These are phyloP conservation scores for Dicaeum eximium DNA, from an alignment of 2,113 vertebrate species.

Conservation along the genomic window DNA sequence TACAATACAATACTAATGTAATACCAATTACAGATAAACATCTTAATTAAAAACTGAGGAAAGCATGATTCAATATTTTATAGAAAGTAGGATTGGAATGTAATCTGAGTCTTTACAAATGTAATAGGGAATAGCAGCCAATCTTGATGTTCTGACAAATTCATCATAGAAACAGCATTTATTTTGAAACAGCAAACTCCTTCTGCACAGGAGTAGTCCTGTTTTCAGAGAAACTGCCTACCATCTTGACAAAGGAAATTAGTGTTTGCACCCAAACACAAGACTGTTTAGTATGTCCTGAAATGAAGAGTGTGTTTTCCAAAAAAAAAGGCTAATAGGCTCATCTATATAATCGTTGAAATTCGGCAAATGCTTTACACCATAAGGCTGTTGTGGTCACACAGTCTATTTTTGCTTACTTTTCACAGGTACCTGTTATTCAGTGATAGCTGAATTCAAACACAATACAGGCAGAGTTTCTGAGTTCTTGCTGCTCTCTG, in stretches of 20 bases:
- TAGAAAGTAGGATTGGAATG: constrained; percentile 26
- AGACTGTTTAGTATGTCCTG: not conserved
- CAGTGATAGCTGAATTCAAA: not conserved
- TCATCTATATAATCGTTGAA: not conserved
- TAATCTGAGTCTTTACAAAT: constrained; percentile 16
- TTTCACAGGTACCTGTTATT: not conserved
- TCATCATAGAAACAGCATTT: not conserved
- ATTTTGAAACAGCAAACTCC: not conserved
- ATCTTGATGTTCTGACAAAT: constrained; percentile 4
- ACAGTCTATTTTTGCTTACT: not conserved
- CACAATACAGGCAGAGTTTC: not conserved
- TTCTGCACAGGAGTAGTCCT: not conserved
- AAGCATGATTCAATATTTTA: constrained; percentile 34
- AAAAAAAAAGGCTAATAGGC: not conserved
- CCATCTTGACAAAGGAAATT: constrained; percentile 17
- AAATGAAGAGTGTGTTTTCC: not conserved
- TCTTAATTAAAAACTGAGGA: constrained; percentile 61
- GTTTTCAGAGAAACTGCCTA: not conserved
- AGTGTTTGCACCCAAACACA: constrained; percentile 2
- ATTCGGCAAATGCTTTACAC: not conserved
- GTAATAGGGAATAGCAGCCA: not conserved
- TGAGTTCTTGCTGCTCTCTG: not conserved
- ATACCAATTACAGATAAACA: constrained; percentile 46
- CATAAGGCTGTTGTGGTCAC: not conserved
- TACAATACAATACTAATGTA: not conserved